Conservation (phyloP, 1,140 invertebrate genomes). For the Drosophila malerkotliana region DNA sequence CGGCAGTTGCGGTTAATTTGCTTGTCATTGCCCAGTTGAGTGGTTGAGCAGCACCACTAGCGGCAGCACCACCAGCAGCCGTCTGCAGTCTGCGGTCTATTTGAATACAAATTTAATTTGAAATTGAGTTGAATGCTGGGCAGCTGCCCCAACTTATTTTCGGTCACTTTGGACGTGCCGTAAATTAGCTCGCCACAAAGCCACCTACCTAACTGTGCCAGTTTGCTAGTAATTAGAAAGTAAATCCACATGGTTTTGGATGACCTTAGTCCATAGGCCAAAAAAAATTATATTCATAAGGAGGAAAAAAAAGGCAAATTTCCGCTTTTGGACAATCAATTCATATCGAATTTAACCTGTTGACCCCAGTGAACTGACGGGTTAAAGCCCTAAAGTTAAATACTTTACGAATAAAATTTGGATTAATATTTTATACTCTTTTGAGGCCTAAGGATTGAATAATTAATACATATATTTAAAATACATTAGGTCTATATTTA, state of each 20-base stretch:
- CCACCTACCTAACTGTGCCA: slow-evolving; percentile 35
- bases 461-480: no score
- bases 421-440: slow-evolving; percentile 49
- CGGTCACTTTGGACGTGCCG: slow-evolving; percentile 71
- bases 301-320: slow-evolving; percentile 6
- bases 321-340: slow-evolving; percentile 65
- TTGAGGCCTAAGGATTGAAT: not conserved
- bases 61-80: slow-evolving; percentile 18
- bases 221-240: slow-evolving; percentile 71
- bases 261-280: slow-evolving; percentile 38
- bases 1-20: slow-evolving; percentile 79
- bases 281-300: slow-evolving; percentile 5
- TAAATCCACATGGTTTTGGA: slow-evolving; percentile 48
- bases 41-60: slow-evolving; percentile 52
- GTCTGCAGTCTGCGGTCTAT: slow-evolving; percentile 57
- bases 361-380: slow-evolving; percentile 36
- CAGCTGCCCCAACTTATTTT: slow-evolving; percentile 56
- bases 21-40: slow-evolving; percentile 80
- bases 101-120: slow-evolving; percentile 82
- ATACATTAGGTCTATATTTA: no score
- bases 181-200: slow-evolving; percentile 64
- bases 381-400: slow-evolving; percentile 67
- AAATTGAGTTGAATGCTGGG: slow-evolving; percentile 72
- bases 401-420: slow-evolving; percentile 29
- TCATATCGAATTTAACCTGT: slow-evolving; percentile 76